phyloP scores from a whole-genome alignment of 2,888 invertebrate species.

The Scaptomyza cyrtandrae region DNA sequence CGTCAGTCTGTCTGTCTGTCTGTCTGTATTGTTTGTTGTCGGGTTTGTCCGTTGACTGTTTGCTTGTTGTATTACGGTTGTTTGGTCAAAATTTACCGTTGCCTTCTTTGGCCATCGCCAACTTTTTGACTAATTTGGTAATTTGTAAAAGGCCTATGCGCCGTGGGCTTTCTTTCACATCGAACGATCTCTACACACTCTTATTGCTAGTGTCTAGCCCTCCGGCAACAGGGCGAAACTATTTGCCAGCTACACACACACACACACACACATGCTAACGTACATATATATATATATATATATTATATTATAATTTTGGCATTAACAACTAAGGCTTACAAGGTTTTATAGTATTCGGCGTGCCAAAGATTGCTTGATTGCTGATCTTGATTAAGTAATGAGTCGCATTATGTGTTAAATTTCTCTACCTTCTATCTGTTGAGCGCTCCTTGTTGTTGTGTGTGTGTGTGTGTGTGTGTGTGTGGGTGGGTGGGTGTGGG shows the following conservation, averaged over 20 bases:
- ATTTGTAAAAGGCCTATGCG: constrained; percentile 35
- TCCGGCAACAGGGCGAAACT: neutral
- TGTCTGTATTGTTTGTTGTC: constrained; percentile 29
- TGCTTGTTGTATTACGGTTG: constrained; percentile 56
- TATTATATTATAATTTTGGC: too few species aligned
- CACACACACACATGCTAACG: too few species aligned
- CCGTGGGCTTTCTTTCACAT: constrained; percentile 24
- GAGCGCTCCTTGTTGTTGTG: too few species aligned
- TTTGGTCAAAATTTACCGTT: constrained; percentile 67
- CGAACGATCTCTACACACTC: constrained; percentile 13
- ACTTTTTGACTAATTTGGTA: constrained; percentile 46
- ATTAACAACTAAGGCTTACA: too few species aligned
- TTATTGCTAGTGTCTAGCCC: neutral
- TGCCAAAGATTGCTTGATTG: too few species aligned
- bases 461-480: too few species aligned
- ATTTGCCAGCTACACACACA: neutral
- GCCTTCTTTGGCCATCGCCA: constrained; percentile 37
- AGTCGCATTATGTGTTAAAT: constrained; percentile 14
- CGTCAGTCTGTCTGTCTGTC: constrained; percentile 26
- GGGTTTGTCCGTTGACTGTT: constrained; percentile 32
- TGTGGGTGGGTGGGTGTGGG: too few species aligned
- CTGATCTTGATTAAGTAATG: too few species aligned
- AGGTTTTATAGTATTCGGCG: too few species aligned
- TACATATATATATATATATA: too few species aligned
- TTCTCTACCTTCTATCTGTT: constrained; percentile 32